Evolutionary conservation across 1,140 invertebrate genomes (phyloP), one percentile per base, ranked within the genome.

Genomic region (Penaeus indicus): DNA sequence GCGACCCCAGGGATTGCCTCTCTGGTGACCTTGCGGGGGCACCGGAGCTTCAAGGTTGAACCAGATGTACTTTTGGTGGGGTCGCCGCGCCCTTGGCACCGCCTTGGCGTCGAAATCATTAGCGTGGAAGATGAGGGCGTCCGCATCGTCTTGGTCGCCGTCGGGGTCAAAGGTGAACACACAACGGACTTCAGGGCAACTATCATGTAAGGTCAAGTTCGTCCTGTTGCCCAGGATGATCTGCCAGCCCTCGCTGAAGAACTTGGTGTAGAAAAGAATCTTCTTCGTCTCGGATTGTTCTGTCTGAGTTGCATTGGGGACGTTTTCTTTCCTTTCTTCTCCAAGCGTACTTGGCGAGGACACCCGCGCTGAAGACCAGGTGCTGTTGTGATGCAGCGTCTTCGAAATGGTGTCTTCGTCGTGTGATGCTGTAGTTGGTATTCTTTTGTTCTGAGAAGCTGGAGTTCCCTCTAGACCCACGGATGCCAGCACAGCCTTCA

Each of bases 111-210:
- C 64, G 62, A 78, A 84, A 18, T 63, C 82, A 0, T 5, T 27
- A 18, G 19, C 22, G 81, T 88, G 87, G 61, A 88, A 88, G 32
- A 88, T 79, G 27, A 88, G 27, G 7, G 87, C 87, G 72, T 88
- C 87, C 8, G 87, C 87, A 19, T 79, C 82, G 63, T 77, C 16
- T 54, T 11, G 54, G 54, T 54, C 54, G 16, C 16, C 54, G 54
- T 5, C 81, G 11, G 69, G 81, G 18, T 84, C 64, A 3, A 72
- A 78, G 38, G 25, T 67, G 64, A 88, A 79, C 21, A 64, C 22
- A 38, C 87, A 88, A 32, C 64, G 82, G 3, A 27, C n/a, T 16
- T 78, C 81, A 11, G 87, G 87, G 32, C 87, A 88, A 27, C 64
- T n/a, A n/a, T n/a, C 42, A 5, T 60, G 32, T 22, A 47, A 21